phyloP scores from a whole-genome alignment of 2,113 vertebrate species.

The Syngnathus typhle region DNA sequence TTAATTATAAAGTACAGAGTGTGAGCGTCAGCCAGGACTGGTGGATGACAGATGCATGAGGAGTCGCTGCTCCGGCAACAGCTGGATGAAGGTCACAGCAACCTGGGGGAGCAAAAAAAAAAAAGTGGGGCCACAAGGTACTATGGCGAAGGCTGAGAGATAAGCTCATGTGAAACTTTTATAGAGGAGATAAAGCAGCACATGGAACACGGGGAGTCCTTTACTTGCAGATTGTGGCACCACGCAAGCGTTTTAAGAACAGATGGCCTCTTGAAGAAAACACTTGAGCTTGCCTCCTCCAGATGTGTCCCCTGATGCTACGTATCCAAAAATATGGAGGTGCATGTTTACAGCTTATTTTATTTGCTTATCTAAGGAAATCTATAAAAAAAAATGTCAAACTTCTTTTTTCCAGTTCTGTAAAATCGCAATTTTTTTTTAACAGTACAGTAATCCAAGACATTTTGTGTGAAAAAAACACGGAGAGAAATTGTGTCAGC shows the following conservation, averaged over 20 bases:
- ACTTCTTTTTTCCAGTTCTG: background rate
- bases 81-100: slow-evolving; percentile 71
- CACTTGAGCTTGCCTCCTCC: slow-evolving; percentile 1
- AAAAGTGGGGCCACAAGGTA: slow-evolving; percentile 6
- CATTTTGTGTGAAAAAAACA: no score
- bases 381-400: background rate
- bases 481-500: no score
- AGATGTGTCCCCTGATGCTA: background rate
- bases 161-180: slow-evolving; percentile 20
- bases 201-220: slow-evolving; percentile 12
- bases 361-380: background rate
- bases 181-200: slow-evolving; percentile 17
- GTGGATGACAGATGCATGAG: slow-evolving; percentile 61
- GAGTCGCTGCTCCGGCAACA: slow-evolving; percentile 64
- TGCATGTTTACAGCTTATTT: background rate
- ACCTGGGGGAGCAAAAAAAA: slow-evolving; percentile 39
- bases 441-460: no score
- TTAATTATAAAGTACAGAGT: slow-evolving; percentile 61
- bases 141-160: slow-evolving; percentile 15
- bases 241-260: slow-evolving; percentile 9
- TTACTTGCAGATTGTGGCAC: slow-evolving; percentile 15
- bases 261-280: slow-evolving; percentile 7
- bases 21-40: slow-evolving; percentile 48
- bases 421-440: background rate
- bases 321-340: background rate